Evolutionary conservation across 1,140 invertebrate species (phyloP), one percentile per base, ranked within the genome.

Genomic region (Pseudobourletiella spinata): DNA sequence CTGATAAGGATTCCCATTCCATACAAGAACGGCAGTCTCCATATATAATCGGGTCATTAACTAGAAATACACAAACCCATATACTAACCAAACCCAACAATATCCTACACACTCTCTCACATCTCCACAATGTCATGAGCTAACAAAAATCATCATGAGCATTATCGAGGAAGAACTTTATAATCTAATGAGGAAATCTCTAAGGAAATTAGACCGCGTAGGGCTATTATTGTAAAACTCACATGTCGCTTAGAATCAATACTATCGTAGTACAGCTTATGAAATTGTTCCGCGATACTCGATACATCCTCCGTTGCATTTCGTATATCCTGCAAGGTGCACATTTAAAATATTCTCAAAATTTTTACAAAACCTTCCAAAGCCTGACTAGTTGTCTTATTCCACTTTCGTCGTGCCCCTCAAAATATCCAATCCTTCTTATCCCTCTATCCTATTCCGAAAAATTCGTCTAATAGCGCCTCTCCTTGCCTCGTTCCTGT

Each of bases 201-300:
- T n/a, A n/a, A n/a, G n/a, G n/a, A n/a, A n/a, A n/a, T n/a, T n/a
- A n/a, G n/a, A n/a, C n/a, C n/a, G n/a, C n/a, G n/a, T n/a, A n/a
- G n/a, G n/a, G n/a, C n/a, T n/a, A n/a, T n/a, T n/a, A n/a, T n/a
- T n/a, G n/a, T n/a, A 26, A 63, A 66, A 80, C 80, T 80, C 79
- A 89, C 83, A 78, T 91, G 86, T 76, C 88, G 79, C 61, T 83
- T 81, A 71, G 87, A 89, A 71, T 91, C 88, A 50, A 89, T 75
- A 72, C 82, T 83, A 71, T 89, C 86, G 74, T 91, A 91, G 74
- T 86, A 91, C 2, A 89, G 73, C 73, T 86, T 86, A 14, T 83
- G 86, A 70, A 92, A 91, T 71, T 89, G 84, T 74, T 89, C 85
- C 0, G 85, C 88, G 16, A 85, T 86, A 67, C 82, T 78, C 68